phyloP scores from a whole-genome alignment of 2,797 vertebrate genomes.

The Mus minutoides region DNA sequence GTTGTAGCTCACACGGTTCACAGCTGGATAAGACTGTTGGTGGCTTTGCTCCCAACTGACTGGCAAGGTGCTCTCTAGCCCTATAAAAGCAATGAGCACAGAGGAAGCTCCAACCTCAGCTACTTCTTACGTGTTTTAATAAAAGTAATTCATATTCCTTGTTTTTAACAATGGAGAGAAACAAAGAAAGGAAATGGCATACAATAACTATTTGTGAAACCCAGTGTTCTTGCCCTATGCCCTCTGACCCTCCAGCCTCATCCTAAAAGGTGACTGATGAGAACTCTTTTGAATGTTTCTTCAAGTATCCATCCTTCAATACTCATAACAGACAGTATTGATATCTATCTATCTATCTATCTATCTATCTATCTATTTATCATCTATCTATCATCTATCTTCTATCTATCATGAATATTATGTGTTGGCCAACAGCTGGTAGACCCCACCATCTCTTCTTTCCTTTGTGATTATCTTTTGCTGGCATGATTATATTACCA shows the following conservation, averaged over 20 bases:
- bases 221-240: neutral
- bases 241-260: neutral
- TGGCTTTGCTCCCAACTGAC: neutral
- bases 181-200: neutral
- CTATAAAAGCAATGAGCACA: neutral
- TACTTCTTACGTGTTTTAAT: neutral
- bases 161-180: neutral
- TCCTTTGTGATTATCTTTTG: neutral
- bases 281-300: neutral
- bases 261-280: neutral
- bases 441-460: neutral
- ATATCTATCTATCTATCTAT: neutral
- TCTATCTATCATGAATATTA: neutral
- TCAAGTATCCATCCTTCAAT: neutral
- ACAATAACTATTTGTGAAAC: slow-evolving; percentile 38
- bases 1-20: neutral
- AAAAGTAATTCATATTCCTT: slow-evolving; percentile 17
- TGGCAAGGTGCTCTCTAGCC: neutral
- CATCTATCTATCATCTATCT: neutral
- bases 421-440: neutral
- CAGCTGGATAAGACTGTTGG: neutral
- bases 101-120: neutral
- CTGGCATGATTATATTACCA: neutral
- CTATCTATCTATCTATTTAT: neutral
- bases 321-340: neutral